A percentile compares a stretch with the other conserved stretches of the same genome.
Conservation (phyloP, 1,140 invertebrate genomes). For the Drosophila subobscura region DNA sequence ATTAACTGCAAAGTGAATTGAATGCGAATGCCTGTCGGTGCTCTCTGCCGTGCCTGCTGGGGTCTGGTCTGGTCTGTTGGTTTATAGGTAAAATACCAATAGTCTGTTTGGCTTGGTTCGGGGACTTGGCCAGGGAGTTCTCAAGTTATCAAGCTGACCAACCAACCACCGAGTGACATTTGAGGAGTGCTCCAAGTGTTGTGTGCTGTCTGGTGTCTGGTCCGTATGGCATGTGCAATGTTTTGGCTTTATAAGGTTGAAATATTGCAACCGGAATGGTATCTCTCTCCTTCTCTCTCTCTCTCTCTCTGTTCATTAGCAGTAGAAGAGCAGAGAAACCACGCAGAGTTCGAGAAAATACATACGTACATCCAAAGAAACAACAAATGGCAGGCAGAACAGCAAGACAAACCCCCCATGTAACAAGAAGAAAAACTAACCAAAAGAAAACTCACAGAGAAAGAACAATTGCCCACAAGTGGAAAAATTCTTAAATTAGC, state of each 20-base stretch:
- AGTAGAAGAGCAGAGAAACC: conserved; percentile 28
- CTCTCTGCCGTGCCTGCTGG: conserved; percentile 16
- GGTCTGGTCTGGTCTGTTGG: not conserved
- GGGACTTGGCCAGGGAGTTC: conserved; percentile 11
- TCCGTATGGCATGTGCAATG: conserved; percentile 50
- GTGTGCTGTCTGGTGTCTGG: not conserved
- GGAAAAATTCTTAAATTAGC: too few species aligned
- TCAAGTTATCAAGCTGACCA: conserved; percentile 37
- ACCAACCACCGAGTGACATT: conserved; percentile 31
- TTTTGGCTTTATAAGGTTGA: conserved; percentile 69
- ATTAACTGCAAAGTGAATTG: conserved; percentile 43
- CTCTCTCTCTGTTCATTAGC: conserved; percentile 43
- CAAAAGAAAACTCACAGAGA: too few species aligned
- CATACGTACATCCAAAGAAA: too few species aligned
- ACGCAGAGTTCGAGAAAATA: too few species aligned
- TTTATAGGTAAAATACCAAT: conserved; percentile 23
- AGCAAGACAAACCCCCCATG: too few species aligned
- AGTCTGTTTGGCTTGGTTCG: not conserved
- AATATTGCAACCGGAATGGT: conserved; percentile 75
- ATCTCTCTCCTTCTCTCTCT: conserved; percentile 21
- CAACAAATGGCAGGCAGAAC: too few species aligned
- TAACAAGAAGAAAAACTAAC: too few species aligned
- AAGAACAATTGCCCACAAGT: too few species aligned
- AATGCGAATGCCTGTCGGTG: not conserved
- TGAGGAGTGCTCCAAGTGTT: conserved; percentile 15